These are phyloP conservation scores for Corapipo altera DNA, from an alignment of 2,113 vertebrate genomes.

Conservation along the genomic window DNA sequence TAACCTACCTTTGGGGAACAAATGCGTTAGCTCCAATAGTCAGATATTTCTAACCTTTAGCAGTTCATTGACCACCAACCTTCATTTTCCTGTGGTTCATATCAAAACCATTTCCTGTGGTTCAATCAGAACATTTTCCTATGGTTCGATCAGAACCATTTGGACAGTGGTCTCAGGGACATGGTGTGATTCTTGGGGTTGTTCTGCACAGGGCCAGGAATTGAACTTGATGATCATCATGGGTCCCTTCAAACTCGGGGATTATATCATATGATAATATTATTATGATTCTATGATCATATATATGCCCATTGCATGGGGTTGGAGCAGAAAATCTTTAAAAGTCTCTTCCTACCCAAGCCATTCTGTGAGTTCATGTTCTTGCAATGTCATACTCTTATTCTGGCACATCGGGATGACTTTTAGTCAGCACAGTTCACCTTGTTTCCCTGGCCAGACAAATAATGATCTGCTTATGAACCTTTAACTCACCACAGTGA, in stretches of 20 bases:
- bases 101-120: background rate
- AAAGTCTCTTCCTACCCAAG: background rate
- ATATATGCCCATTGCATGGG: fast-evolving
- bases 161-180: background rate
- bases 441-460: background rate
- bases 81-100: background rate
- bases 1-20: background rate
- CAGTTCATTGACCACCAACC: background rate
- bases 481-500: background rate
- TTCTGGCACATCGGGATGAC: background rate
- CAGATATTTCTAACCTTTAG: background rate
- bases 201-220: background rate
- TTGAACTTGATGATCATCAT: background rate
- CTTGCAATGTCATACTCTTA: background rate
- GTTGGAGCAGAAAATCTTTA: background rate
- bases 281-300: background rate
- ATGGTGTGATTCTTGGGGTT: background rate
- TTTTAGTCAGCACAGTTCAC: background rate
- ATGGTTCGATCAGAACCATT: background rate
- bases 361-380: background rate
- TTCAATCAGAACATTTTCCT: background rate
- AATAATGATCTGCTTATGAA: background rate
- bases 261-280: no score
- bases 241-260: background rate
- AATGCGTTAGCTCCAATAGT: background rate